Conservation (phyloP, 2,888 invertebrate species). For the Carcina quercana region DNA sequence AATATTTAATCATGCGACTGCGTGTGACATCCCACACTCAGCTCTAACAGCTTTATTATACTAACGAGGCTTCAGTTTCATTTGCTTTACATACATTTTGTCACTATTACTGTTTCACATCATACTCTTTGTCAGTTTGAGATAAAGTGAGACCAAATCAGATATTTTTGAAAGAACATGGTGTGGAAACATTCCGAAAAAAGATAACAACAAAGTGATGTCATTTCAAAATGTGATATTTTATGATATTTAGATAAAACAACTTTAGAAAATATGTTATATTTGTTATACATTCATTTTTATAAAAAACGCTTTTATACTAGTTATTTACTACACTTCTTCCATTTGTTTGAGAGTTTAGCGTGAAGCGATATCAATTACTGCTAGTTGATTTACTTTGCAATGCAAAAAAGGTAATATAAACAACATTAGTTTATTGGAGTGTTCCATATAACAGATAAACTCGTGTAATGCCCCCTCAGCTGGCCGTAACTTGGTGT, state of each 20-base stretch:
- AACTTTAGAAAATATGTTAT: too few species aligned
- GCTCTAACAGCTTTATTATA: constrained; percentile 13
- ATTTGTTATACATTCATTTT: too few species aligned
- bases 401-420: constrained; percentile 36
- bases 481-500: constrained; percentile 32
- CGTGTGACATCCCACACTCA: constrained; percentile 23
- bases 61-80: constrained; percentile 10
- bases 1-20: constrained; percentile 30
- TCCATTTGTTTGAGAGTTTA: constrained; percentile 32
- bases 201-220: too few species aligned
- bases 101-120: too few species aligned
- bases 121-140: too few species aligned
- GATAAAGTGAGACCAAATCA: too few species aligned
- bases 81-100: too few species aligned
- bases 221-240: too few species aligned
- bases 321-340: too few species aligned
- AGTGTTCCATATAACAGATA: constrained; percentile 41
- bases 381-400: constrained; percentile 35
- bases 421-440: constrained; percentile 42
- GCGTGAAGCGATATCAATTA: constrained; percentile 34
- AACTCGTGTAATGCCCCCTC: constrained; percentile 41
- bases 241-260: too few species aligned
- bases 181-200: too few species aligned
- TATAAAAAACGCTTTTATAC: too few species aligned
- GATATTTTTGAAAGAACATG: not conserved